Base-by-base conservation (phyloP, 30 jellyfish, hydroid and myxozoan species). In the Rhopilema esculentum region DNA sequence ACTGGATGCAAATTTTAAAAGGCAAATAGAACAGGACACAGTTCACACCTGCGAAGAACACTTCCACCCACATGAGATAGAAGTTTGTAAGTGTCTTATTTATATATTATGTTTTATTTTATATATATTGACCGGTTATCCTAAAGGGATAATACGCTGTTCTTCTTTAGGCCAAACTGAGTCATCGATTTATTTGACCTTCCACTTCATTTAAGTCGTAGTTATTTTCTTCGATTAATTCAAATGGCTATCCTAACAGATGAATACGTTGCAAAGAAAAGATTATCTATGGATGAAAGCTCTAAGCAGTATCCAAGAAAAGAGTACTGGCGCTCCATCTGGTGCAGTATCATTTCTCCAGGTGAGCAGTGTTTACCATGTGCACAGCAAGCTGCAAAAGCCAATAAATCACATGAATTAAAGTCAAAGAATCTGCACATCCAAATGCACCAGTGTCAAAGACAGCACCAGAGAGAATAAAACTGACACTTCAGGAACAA, bases 401-500 rank as follows among this genome's bases (percentile, higher is more conserved):
- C 76, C 29, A 66, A 66, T 28, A 66, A 9, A 22, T 66, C 76
- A 66, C 76, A 66, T 22, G 76, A 66, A 22, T 22, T 4, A 66
- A 66, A 66, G 76, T 0, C 76, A 66, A 40, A 40, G 57, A 79
- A 79, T 64, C 27, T 16, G 89, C 83, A n/a, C 64, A 79, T n/a
- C 64, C 80, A 8, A 53, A 64, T 20, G 89, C 89, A 17, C 89
- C 82, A 25, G 68, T 79, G 18, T 79, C 89, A 53, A 64, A 29
- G 29, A 49, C 80, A 49, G 89, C 89, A 61, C 89, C 81, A 49
- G 89, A 29, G 24, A 79, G 40, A 64, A 79, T 79, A 19, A 79
- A 77, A 64, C 83, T 85, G 52, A 52, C 93, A n/a, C 79, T 85
- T 17, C 89, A 85, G 79, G 49, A 61, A 29, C 51, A 75, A 85